Evolutionary conservation across 2,113 vertebrate genomes (phyloP), one percentile per base, ranked within the genome.

Genomic region (Pao palembangensis): DNA sequence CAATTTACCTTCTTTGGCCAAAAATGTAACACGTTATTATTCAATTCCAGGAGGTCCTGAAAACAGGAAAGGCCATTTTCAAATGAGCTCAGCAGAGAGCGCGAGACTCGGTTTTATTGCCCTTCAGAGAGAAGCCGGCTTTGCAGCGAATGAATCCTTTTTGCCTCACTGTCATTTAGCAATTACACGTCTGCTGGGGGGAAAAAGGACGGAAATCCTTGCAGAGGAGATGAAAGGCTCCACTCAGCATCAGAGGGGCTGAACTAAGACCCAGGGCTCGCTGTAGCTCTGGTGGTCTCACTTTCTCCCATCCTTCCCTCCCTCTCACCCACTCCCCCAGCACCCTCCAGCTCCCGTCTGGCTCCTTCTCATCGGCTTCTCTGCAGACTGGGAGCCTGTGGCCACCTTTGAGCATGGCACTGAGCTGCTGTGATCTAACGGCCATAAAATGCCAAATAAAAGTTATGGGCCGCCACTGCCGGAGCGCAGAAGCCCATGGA

Each of bases 381-480:
- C 56, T 44, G 65, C 43, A 71, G 80, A 83, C 73, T 53, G 66
- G 73, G 75, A 73, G 71, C 69, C 31, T 82, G 74, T 65, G 75
- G 75, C 85, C 88, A 86, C 85, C 85, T 83, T 83, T 76, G 75
- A 87, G 75, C 75, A 80, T 79, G 80, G 82, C 76, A 80, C 76
- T 80, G 79, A 81, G 72, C 70, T 67, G 74, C 71, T 87, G 90
- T 92, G 91, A 92, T 90, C 90, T 91, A 92, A 92, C 85, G 54
- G 88, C 83, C 73, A 89, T 92, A 88, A 92, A 91, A 91, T 89
- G 88, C 76, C 85, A 90, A 90, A 91, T 91, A 84, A 91, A 91
- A 90, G 81, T 85, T 87, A 90, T 85, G 84, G 84, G 82, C 72
- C 62, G 78, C 85, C 78, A 83, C 82, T 79, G 85, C 79, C 80